These are phyloP conservation scores for Colossoma macropomum DNA, from an alignment of 2,113 vertebrate species.

Conservation along the genomic window DNA sequence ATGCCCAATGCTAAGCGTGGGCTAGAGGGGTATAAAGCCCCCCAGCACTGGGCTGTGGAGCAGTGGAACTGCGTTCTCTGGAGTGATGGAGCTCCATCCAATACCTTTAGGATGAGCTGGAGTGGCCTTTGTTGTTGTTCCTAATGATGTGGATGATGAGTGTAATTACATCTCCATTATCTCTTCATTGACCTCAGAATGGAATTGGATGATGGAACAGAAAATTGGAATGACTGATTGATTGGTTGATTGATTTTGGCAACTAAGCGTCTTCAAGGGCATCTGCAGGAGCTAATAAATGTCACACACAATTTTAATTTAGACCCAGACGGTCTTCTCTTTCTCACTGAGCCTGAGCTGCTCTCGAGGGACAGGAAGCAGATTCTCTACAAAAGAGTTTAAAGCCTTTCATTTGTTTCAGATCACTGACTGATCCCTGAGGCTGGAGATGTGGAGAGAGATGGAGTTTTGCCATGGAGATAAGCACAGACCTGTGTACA, in stretches of 20 bases:
- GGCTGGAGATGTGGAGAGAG: background rate
- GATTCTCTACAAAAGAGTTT: background rate
- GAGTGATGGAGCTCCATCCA: no score
- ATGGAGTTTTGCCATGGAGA: no score
- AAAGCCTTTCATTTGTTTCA: background rate
- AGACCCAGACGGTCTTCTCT: background rate
- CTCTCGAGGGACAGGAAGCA: background rate
- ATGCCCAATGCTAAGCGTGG: no score
- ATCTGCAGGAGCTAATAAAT: background rate
- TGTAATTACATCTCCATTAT: background rate
- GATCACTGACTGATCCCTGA: background rate
- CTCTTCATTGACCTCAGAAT: background rate
- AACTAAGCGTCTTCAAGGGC: background rate
- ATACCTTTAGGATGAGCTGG: no score
- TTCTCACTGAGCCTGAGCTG: background rate
- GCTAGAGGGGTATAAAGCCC: no score
- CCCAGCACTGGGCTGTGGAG: no score
- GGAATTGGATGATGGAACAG: background rate
- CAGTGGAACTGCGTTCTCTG: no score
- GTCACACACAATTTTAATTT: background rate
- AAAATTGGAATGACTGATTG: background rate
- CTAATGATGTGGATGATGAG: background rate
- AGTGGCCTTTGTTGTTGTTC: background rate
- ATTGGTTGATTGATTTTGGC: background rate
- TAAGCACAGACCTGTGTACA: background rate